phyloP scores from a whole-genome alignment of 2,888 invertebrate species.

The Pecten maximus region DNA sequence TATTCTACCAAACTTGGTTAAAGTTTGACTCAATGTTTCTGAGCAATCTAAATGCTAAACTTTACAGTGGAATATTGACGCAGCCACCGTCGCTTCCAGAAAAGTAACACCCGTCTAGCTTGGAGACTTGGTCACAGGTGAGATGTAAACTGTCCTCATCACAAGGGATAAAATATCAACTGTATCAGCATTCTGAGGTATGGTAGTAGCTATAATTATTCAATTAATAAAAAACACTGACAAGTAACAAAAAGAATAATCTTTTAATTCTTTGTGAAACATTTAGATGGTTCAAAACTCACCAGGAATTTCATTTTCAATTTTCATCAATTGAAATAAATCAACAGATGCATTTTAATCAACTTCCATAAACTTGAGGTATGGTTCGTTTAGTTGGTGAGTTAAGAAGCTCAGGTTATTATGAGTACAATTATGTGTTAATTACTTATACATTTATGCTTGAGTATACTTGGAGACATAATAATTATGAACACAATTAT shows the following conservation, averaged over 20 bases:
- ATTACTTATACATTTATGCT: background rate
- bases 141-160: too few species aligned
- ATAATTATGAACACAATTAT: slow-evolving; percentile 6
- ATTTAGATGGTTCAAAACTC: background rate
- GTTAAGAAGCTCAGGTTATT: background rate
- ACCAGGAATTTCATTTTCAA: background rate
- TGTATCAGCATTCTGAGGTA: too few species aligned
- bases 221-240: background rate
- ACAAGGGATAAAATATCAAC: too few species aligned
- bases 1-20: too few species aligned
- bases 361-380: background rate
- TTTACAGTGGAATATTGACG: too few species aligned
- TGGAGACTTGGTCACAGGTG: too few species aligned
- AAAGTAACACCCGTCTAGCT: too few species aligned
- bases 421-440: background rate
- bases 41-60: too few species aligned
- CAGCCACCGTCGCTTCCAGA: too few species aligned
- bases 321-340: background rate
- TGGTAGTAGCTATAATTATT: too few species aligned
- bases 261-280: background rate
- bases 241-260: background rate
- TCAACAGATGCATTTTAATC: background rate
- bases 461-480: slow-evolving; percentile 6
- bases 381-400: background rate
- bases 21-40: too few species aligned